These are phyloP conservation scores for Cephus nigrinus DNA, from an alignment of 2,888 invertebrate species.

Conservation along the genomic window DNA sequence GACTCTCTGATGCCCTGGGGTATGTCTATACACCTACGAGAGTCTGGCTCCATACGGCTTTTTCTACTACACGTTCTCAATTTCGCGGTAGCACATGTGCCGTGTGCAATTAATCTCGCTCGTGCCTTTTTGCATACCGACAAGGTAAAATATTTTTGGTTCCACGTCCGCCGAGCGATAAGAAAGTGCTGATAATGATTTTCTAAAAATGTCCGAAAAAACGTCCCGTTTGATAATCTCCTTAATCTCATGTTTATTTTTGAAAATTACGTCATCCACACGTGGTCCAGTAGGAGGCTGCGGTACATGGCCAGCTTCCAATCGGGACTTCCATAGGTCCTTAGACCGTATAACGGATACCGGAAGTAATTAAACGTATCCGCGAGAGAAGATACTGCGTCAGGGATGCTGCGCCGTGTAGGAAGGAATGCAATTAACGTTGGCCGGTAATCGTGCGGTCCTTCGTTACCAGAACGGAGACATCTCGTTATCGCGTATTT, in stretches of 20 bases:
- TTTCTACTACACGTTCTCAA: not conserved
- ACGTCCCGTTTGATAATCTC: not conserved
- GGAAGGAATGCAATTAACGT: conserved; percentile 47
- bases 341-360: conserved; percentile 10
- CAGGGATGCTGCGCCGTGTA: conserved; percentile 25
- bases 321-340: not conserved
- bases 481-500: conserved; percentile 3
- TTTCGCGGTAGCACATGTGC: not conserved
- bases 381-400: conserved; percentile 21
- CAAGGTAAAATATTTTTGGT: not conserved
- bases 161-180: not conserved
- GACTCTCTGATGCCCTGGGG: conserved; percentile 4
- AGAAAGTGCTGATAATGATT: not conserved
- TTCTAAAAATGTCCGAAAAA: not conserved
- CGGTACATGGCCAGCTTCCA: not conserved
- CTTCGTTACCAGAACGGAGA: not conserved
- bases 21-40: conserved; percentile 1
- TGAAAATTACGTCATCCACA: not conserved
- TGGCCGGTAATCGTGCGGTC: conserved; percentile 27
- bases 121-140: conserved; percentile 8
- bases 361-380: conserved; percentile 48
- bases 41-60: not conserved
- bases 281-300: not conserved
- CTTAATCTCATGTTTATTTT: too few species aligned
- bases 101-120: conserved; percentile 18